Conservation (phyloP, 2,113 vertebrate species). For the Limnothrissa miodon region DNA sequence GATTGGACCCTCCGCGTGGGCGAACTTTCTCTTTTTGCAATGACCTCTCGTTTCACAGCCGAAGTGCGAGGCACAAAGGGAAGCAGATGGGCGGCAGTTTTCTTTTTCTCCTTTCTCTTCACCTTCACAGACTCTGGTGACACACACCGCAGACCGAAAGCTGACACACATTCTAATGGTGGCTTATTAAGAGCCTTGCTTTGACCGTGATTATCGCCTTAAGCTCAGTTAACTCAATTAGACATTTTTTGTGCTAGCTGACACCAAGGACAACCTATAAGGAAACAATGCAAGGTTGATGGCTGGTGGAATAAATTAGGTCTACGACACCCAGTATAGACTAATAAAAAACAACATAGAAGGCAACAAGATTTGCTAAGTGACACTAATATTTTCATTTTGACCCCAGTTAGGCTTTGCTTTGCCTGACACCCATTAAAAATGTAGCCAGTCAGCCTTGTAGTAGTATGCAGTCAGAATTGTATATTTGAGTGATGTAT, state of each 20-base stretch:
- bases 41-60: conserved; percentile 82
- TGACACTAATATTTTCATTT: not conserved
- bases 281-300: not conserved
- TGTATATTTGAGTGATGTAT: too few relatives aligned
- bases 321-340: too few relatives aligned
- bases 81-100: conserved; percentile 84
- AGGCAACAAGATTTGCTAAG: too few relatives aligned
- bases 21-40: conserved; percentile 63
- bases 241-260: conserved; percentile 33
- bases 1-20: conserved; percentile 74
- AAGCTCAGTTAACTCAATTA: conserved; percentile 41
- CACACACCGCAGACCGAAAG: conserved; percentile 25
- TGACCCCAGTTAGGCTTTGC: not conserved
- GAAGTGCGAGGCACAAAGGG: conserved; percentile 76
- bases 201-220: conserved; percentile 35
- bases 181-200: conserved; percentile 36
- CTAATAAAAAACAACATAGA: too few relatives aligned
- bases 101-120: conserved; percentile 37
- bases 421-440: not conserved
- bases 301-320: not conserved
- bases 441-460: not conserved
- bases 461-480: too few relatives aligned
- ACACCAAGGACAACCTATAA: conserved; percentile 1
- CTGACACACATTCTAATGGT: conserved; percentile 29
- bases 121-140: conserved; percentile 23